Evolutionary conservation across 2,888 invertebrate species (phyloP).

Genomic region (Cosmia pyralina): DNA sequence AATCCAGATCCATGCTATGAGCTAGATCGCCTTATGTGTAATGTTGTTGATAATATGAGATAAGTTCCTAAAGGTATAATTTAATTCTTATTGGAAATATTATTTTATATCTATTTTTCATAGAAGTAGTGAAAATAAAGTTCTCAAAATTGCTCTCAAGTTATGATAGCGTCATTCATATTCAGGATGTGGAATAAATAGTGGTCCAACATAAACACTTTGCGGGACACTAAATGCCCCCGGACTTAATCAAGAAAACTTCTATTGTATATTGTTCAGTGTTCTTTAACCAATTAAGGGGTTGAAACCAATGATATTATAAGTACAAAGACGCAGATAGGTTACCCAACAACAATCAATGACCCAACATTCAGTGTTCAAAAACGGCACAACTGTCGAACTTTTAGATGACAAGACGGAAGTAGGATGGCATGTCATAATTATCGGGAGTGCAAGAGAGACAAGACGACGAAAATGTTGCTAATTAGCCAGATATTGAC

Average conservation of each 20-base stretch:
- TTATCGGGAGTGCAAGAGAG: too few species aligned
- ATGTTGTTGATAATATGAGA: constrained; percentile 96
- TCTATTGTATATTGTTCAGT: background rate
- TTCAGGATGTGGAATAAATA: background rate
- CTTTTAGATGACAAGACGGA: too few species aligned
- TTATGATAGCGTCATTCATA: background rate
- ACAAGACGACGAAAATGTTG: too few species aligned
- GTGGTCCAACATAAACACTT: background rate
- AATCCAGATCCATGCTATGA: constrained; percentile 94
- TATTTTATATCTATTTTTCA: constrained; percentile 2
- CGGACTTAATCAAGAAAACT: background rate
- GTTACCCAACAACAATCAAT: too few species aligned
- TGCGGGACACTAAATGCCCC: background rate
- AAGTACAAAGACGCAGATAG: too few species aligned
- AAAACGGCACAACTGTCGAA: too few species aligned
- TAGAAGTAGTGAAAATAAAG: background rate
- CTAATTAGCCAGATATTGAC: too few species aligned
- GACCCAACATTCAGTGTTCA: too few species aligned
- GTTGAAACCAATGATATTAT: too few species aligned
- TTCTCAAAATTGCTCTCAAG: background rate
- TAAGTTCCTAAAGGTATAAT: constrained; percentile 61
- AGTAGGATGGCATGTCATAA: too few species aligned
- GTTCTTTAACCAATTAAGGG: background rate
- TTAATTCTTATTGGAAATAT: background rate
- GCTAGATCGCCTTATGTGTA: constrained; percentile 97